Evolutionary conservation across 1,140 invertebrate species (phyloP).

Genomic region (Drosophila navojoa): DNA sequence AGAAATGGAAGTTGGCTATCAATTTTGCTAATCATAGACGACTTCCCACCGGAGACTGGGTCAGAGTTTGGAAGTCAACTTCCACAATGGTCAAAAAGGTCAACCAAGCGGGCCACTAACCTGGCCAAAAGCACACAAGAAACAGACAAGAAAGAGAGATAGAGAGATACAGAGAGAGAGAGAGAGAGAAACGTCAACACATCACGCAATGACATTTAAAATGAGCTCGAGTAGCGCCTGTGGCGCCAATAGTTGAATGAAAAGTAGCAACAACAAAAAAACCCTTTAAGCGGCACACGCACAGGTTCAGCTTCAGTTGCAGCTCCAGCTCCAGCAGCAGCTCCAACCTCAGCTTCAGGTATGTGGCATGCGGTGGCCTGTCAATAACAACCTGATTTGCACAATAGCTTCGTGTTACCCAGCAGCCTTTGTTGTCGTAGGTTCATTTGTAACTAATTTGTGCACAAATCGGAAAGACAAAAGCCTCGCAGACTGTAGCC

Average conservation of each 20-base stretch:
- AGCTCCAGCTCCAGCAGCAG: background rate
- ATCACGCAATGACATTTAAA: constrained; percentile 61
- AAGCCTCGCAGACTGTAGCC: constrained; percentile 20
- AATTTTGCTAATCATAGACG: constrained; percentile 14
- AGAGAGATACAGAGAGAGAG: too few species aligned
- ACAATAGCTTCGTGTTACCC: constrained; percentile 66
- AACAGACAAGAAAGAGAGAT: background rate
- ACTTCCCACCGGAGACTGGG: constrained; percentile 12
- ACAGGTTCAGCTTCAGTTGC: constrained; percentile 19
- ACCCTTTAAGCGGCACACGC: constrained; percentile 56
- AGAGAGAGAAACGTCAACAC: constrained; percentile 30
- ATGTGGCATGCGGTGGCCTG: constrained; percentile 38
- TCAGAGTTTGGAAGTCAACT: constrained; percentile 25
- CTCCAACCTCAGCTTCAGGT: constrained; percentile 15
- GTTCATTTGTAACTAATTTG: constrained; percentile 80
- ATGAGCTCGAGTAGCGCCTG: constrained; percentile 24
- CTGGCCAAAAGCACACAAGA: constrained; percentile 6
- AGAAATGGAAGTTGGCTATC: constrained; percentile 20
- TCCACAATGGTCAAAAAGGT: constrained; percentile 14
- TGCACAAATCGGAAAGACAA: constrained; percentile 74
- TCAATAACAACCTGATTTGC: constrained; percentile 37
- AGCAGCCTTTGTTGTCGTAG: constrained; percentile 73
- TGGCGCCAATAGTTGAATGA: constrained; percentile 54
- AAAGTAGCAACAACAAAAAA: constrained; percentile 18
- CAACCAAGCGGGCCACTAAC: constrained; percentile 4